Evolutionary conservation across 1,140 invertebrate genomes (phyloP), one percentile per base, ranked within the genome.

Genomic region (Apocrypta bakeri): DNA sequence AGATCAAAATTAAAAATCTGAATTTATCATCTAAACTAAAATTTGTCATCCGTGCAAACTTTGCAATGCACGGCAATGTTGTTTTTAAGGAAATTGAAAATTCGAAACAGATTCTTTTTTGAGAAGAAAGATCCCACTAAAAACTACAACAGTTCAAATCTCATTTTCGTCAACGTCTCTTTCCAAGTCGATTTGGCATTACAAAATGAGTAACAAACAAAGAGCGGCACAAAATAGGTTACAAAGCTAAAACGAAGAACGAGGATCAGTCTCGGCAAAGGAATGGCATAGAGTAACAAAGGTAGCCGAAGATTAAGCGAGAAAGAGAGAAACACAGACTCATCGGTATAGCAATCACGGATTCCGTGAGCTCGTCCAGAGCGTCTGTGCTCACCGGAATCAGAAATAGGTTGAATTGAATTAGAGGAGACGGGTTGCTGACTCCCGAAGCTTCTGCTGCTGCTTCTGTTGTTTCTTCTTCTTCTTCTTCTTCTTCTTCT

Each of bases 371-470:
- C 79, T 74, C 7, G 72, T n/a, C 21, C 21, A 69, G 33, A 1
- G 64, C 25, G 1, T 81, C 24, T n/a, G 33, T 17, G 40, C 42
- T 77, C 64, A 61, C 40, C 27, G 42, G 80, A 77, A 82, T 82
- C 74, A 77, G 81, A 71, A 82, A 82, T 82, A 40, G 40, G 21
- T 11, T 11, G 63, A 82, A 82, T 77, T 71, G 48, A 82, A 82
- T 82, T 71, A 82, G 42, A 71, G 25, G 33, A n/a, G 12, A n/a
- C 48, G 48, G 7, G 48, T 21, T 56, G 48, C 48, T 56, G 48
- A 56, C 48, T 56, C 48, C 48, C 48, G 17, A 56, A 56, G 48
- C 48, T 56, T 6, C 2, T 73, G 29, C 56, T n/a, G n/a, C n/a
- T n/a, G n/a, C n/a, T n/a, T n/a, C n/a, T n/a, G n/a, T n/a, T n/a